Conservation (phyloP, 1,140 invertebrate genomes). For the Drosophila burlai region DNA sequence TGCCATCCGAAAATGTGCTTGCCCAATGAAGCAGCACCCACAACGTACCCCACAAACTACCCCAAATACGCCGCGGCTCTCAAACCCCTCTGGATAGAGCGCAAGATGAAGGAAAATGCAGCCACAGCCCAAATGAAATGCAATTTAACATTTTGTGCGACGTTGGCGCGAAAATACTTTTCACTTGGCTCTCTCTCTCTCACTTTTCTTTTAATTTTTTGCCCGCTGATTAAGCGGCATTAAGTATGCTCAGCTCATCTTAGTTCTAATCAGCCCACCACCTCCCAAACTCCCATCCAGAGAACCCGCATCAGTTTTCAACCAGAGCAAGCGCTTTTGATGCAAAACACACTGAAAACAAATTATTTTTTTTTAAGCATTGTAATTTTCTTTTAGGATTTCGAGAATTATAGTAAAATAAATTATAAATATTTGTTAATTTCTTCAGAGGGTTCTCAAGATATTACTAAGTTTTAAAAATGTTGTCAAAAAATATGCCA, state of each 20-base stretch:
- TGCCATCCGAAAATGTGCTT: conserved; percentile 52
- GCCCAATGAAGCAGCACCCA: conserved; percentile 63
- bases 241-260: conserved; percentile 32
- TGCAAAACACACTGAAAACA: conserved; percentile 10
- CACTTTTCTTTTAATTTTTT: conserved; percentile 21
- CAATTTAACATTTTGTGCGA: conserved; percentile 71
- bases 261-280: conserved; percentile 15
- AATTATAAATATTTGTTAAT: no score
- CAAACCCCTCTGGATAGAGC: background rate
- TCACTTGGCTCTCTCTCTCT: background rate
- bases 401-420: no score
- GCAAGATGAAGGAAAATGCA: conserved; percentile 42
- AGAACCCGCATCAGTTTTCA: conserved; percentile 32
- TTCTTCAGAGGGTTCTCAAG: no score
- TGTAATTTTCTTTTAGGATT: no score
- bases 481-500: no score
- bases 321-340: conserved; percentile 26
- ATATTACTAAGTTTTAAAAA: no score
- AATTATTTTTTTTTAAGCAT: no score
- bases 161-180: conserved; percentile 51
- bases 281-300: background rate
- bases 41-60: conserved; percentile 18
- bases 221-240: conserved; percentile 39
- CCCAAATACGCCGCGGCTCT: background rate
- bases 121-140: conserved; percentile 54